Evolutionary conservation across 2,888 invertebrate genomes (phyloP).

Genomic region (Chrysodeixis includens): DNA sequence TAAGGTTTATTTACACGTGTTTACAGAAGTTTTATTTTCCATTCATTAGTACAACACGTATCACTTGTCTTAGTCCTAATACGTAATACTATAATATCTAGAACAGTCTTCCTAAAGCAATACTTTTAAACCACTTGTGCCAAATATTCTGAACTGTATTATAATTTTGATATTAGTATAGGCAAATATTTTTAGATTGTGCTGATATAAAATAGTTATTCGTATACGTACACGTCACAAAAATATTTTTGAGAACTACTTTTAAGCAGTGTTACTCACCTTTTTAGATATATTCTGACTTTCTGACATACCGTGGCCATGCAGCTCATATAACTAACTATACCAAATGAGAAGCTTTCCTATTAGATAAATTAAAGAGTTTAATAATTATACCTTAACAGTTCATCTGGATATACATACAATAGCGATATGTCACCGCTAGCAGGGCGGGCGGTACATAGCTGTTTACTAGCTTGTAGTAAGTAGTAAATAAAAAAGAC

Average conservation of each 20-base stretch:
- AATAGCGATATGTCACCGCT: not conserved
- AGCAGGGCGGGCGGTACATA: not conserved
- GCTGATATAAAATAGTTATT: not conserved
- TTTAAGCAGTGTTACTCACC: not conserved
- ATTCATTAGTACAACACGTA: not conserved
- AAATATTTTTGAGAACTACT: not conserved
- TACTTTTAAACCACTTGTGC: constrained; percentile 23
- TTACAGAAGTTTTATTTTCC: not conserved
- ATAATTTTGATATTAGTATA: not conserved
- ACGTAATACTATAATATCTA: not conserved
- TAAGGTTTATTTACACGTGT: no score
- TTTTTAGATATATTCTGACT: not conserved
- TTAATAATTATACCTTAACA: not conserved
- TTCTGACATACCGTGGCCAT: not conserved
- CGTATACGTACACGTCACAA: not conserved
- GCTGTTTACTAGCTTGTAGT: not conserved
- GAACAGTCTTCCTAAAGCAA: constrained; percentile 19
- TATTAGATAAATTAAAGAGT: not conserved
- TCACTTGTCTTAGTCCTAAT: not conserved
- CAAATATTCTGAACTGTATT: constrained; percentile 25
- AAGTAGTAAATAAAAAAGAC: no score
- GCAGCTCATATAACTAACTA: not conserved
- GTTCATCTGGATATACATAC: not conserved
- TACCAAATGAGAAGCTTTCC: not conserved
- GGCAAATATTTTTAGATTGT: not conserved